Base-by-base conservation (phyloP, 2,888 invertebrate species). In the Acanthosepion lycidas region DNA sequence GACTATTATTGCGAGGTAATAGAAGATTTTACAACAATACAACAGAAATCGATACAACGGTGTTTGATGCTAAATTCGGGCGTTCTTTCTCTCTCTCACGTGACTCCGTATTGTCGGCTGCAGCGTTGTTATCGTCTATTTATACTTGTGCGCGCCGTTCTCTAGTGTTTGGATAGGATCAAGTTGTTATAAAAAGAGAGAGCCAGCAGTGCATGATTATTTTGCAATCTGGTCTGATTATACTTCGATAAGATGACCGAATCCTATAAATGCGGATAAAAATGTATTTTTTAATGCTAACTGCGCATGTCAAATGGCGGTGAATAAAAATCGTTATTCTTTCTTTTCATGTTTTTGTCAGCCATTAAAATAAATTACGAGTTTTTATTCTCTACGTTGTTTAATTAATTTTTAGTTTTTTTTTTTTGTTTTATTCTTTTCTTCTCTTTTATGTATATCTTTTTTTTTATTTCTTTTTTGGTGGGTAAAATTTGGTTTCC, bases 141-240 rank as follows among this genome's bases (percentile, higher is more conserved):
- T 78, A 12, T n/a, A 78, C n/a, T n/a, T n/a, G 78, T 78, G n/a
- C 0, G 18, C 78, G 78, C 78, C n/a, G 33, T 78, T 78, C 33
- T 78, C 78, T 78, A 5, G 2, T 78, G 78, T 78, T 78, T 78
- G n/a, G 78, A 78, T 78, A 78, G 78, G 78, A 78, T 78, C 78
- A n/a, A n/a, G 78, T 78, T 78, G n/a, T 78, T 78, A 78, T 15
- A 78, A 78, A 78, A 78, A 9, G 78, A n/a, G 78, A n/a, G n/a
- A 23, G 78, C 33, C 78, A n/a, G n/a, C 12, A 8, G n/a, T n/a
- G 78, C 15, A 78, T 78, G 78, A 78, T 78, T 78, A 78, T 12
- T 78, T n/a, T n/a, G n/a, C 78, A 78, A 78, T 78, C 78, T 78
- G 78, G 78, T 78, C 78, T 78, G 78, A 78, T 78, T 78, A 78